phyloP scores from a whole-genome alignment of 2,113 vertebrate species.

The Macaca nemestrina region DNA sequence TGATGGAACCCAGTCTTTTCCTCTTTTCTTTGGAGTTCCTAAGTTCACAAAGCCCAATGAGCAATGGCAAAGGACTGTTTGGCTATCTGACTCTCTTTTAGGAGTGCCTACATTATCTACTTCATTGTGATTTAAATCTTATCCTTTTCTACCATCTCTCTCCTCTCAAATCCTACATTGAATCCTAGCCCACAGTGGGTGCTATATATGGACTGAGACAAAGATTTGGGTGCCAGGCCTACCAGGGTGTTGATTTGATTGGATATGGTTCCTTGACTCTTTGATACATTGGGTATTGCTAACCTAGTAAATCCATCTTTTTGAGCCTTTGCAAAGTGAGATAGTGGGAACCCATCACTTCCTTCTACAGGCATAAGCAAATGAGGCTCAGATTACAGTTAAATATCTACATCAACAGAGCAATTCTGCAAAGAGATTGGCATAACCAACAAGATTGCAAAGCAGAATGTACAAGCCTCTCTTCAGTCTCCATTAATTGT shows the following conservation, averaged over 20 bases:
- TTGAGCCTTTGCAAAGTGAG: neutral
- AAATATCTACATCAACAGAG: neutral
- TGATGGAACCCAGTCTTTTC: neutral
- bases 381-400: neutral
- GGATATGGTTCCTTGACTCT: neutral
- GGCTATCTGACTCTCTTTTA: neutral
- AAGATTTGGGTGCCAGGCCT: neutral
- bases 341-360: neutral
- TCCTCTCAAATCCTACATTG: neutral
- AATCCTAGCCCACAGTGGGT: neutral
- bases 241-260: neutral
- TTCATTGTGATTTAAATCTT: neutral
- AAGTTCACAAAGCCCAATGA: neutral
- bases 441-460: neutral
- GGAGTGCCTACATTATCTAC: neutral
- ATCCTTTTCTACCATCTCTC: neutral
- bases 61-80: neutral
- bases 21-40: neutral
- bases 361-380: neutral
- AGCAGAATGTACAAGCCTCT: neutral
- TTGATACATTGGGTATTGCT: neutral
- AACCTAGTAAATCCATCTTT: neutral
- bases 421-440: neutral
- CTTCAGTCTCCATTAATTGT: neutral
- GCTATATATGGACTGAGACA: neutral